Percentiles rank a stretch among this genome's conserved stretches.
Conservation (phyloP, 2,888 invertebrate genomes). For the Abrostola tripartita region DNA sequence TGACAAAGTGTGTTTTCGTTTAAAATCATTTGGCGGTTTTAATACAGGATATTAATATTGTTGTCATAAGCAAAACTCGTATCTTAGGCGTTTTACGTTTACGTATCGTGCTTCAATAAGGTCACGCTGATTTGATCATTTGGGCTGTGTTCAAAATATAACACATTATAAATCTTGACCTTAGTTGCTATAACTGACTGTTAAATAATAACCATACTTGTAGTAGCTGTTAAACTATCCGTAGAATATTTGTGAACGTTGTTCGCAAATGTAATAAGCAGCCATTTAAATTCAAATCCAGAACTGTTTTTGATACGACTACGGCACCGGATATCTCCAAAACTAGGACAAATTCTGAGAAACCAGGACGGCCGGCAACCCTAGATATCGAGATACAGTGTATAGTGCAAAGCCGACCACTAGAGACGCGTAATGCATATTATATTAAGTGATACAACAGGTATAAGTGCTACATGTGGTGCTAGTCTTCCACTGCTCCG, state of each 20-base stretch:
- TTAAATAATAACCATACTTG: conserved; percentile 31
- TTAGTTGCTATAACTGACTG: conserved; percentile 33
- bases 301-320: conserved; percentile 40
- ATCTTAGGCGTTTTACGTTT: conserved; percentile 50
- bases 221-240: conserved; percentile 34
- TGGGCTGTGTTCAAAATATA: conserved; percentile 25
- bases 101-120: conserved; percentile 48
- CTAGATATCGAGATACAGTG: conserved; percentile 44
- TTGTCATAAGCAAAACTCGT: conserved; percentile 50
- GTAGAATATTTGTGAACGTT: conserved; percentile 20
- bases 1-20: conserved; percentile 45
- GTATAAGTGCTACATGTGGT: conserved; percentile 22
- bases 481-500: conserved; percentile 1
- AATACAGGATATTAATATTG: conserved; percentile 54
- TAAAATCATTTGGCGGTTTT: conserved; percentile 21
- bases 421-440: conserved; percentile 41
- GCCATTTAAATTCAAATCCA: conserved; percentile 18
- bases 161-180: conserved; percentile 10
- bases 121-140: conserved; percentile 44
- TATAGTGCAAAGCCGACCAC: conserved; percentile 29
- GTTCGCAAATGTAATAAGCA: conserved; percentile 13
- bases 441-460: conserved; percentile 39
- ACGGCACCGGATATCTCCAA: conserved; percentile 44
- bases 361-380: conserved; percentile 50
- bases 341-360: conserved; percentile 50